phyloP scores from a whole-genome alignment of 2,113 vertebrate genomes.

The Corydoras sp. region DNA sequence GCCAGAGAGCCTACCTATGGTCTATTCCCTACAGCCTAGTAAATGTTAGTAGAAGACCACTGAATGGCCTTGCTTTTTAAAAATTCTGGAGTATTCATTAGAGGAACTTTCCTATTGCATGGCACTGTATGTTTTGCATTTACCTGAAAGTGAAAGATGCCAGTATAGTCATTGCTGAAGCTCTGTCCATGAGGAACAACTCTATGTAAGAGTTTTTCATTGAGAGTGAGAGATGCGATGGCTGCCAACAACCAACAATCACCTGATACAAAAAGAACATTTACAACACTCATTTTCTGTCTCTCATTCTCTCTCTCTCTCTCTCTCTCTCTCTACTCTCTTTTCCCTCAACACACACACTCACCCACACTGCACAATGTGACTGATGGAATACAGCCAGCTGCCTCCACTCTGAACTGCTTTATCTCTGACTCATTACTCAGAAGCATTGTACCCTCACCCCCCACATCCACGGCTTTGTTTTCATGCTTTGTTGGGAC shows the following conservation, averaged over 20 bases:
- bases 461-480: not conserved
- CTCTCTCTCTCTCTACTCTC: not conserved
- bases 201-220: constrained; percentile 67
- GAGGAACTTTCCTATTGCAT: too few species aligned
- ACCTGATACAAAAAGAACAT: constrained; percentile 47
- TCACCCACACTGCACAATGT: not conserved
- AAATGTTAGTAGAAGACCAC: too few species aligned
- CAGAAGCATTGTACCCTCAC: not conserved
- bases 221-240: constrained; percentile 73
- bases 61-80: too few species aligned
- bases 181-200: constrained; percentile 74
- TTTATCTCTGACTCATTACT: not conserved
- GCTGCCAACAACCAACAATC: constrained; percentile 86
- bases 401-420: too few species aligned
- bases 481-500: too few species aligned
- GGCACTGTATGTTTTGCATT: not conserved
- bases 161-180: constrained; percentile 73
- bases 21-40: too few species aligned
- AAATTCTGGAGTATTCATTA: too few species aligned
- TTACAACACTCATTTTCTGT: constrained; percentile 2
- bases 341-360: not conserved
- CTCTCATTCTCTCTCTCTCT: not conserved
- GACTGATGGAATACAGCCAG: not conserved
- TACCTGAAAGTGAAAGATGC: constrained; percentile 83
- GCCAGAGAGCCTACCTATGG: too few species aligned